Evolutionary conservation across 2,888 invertebrate genomes (phyloP), one percentile per base, ranked within the genome.

Genomic region (Phortica magna): DNA sequence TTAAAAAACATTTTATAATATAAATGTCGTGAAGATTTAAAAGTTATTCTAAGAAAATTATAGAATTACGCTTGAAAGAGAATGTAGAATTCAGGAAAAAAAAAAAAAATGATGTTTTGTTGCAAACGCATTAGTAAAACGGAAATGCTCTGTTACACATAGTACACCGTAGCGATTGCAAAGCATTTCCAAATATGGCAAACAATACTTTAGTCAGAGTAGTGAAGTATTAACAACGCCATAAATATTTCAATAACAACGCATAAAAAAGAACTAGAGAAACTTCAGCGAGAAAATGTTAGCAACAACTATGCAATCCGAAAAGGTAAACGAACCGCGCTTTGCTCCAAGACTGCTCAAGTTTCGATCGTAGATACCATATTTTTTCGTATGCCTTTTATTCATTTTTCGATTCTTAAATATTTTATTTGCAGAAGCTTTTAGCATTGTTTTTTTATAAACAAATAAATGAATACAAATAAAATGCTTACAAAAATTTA

Each of bases 341-440:
- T 2, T 53, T 10, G 53, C n/a, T 53, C n/a, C 53, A 14, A 53
- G n/a, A n/a, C 1, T 53, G 1, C n/a, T 6, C n/a, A 14, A 53
- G 10, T 2, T 53, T 53, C 53, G 48, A 48, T 48, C 48, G 9
- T 48, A 48, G 48, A 14, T 53, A 53, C n/a, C 19, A 19, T 59
- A n/a, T 59, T 17, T 59, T 59, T 14, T 59, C n/a, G 7, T 19
- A 14, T 59, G 59, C 7, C 59, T 59, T 59, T 59, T 59, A n/a
- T 59, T 9, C 7, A 17, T 59, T 42, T 65, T 4, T 39, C 0
- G 31, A 41, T 65, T 67, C 48, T 48, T 48, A 48, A 14, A 12
- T n/a, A 67, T 42, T 31, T 67, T 67, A 67, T 67, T 67, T 67
- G 39, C 14, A 14, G 14, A 67, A 67, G 12, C 1, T 3, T 67